Conservation (phyloP, 2,797 vertebrate species). For the Arnoldichthys spilopterus region DNA sequence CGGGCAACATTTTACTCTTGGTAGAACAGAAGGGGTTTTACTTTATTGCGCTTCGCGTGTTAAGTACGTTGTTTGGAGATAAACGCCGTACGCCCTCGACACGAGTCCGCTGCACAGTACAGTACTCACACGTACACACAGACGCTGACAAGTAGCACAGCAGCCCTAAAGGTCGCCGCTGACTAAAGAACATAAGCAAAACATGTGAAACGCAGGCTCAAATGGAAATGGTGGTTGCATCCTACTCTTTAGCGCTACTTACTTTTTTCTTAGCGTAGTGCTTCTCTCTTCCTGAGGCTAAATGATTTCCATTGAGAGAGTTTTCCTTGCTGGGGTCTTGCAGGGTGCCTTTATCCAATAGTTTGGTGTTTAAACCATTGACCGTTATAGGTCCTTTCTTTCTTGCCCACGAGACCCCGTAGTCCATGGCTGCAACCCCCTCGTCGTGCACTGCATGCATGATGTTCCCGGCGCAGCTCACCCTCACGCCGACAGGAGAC, state of each 20-base stretch:
- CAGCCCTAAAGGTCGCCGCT: too few relatives aligned
- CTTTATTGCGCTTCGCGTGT: neutral
- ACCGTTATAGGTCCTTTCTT: conserved; percentile 58
- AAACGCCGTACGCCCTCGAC: neutral
- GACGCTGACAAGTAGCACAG: neutral
- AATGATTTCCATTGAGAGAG: conserved; percentile 63
- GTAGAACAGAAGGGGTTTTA: neutral
- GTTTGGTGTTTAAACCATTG: conserved; percentile 63
- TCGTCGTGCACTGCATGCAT: conserved; percentile 66
- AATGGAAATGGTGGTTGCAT: too few relatives aligned
- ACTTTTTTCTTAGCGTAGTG: conserved; percentile 76
- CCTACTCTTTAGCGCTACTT: too few relatives aligned
- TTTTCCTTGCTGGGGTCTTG: conserved; percentile 60
- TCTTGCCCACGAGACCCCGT: conserved; percentile 62
- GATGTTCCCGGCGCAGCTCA: conserved; percentile 64
- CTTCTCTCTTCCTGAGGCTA: conserved; percentile 62
- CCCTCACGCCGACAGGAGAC: conserved; percentile 65
- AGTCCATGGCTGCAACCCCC: conserved; percentile 61
- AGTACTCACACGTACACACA: neutral
- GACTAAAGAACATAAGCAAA: too few relatives aligned
- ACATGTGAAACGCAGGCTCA: too few relatives aligned
- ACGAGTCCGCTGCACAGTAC: neutral
- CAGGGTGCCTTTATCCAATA: conserved; percentile 65
- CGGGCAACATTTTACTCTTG: too few relatives aligned
- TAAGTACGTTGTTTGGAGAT: conserved; percentile 1